Conservation (phyloP, 2,888 invertebrate species). For the Agrochola litura region DNA sequence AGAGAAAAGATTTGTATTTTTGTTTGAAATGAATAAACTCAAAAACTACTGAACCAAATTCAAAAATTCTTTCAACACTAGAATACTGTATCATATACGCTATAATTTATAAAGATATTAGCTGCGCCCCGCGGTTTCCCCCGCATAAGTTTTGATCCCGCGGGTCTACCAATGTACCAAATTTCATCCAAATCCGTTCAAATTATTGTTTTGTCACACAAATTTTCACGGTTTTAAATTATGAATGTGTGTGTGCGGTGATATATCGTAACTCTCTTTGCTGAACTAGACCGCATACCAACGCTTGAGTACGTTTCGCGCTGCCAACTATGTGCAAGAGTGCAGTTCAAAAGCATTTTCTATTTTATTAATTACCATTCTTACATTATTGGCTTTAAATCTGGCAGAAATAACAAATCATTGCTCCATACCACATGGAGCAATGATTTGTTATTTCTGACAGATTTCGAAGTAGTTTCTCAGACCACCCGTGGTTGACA, state of each 20-base stretch:
- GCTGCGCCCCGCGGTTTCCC: no score
- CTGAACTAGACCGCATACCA: conserved; percentile 7
- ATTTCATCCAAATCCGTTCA: no score
- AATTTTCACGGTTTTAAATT: neutral
- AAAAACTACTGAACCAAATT: no score
- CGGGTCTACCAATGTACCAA: no score
- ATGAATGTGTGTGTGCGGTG: neutral
- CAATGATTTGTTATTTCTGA: no score
- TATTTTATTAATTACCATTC: conserved; percentile 23
- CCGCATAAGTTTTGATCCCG: no score
- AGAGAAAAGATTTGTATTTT: no score
- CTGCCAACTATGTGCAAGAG: conserved; percentile 36
- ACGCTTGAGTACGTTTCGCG: neutral
- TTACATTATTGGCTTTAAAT: conserved; percentile 7
- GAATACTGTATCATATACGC: no score
- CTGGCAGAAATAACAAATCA: conserved; percentile 8
- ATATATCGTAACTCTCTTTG: conserved; percentile 2
- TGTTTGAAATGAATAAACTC: no score
- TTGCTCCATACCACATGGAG: neutral
- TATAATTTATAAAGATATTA: no score
- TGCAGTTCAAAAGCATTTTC: conserved; percentile 49
- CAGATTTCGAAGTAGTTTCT: neutral
- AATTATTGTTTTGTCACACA: no score
- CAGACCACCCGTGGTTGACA: conserved; percentile 12
- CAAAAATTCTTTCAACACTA: no score